Evolutionary conservation across 1,140 invertebrate species (phyloP).

Genomic region (Paracyclopina nana): DNA sequence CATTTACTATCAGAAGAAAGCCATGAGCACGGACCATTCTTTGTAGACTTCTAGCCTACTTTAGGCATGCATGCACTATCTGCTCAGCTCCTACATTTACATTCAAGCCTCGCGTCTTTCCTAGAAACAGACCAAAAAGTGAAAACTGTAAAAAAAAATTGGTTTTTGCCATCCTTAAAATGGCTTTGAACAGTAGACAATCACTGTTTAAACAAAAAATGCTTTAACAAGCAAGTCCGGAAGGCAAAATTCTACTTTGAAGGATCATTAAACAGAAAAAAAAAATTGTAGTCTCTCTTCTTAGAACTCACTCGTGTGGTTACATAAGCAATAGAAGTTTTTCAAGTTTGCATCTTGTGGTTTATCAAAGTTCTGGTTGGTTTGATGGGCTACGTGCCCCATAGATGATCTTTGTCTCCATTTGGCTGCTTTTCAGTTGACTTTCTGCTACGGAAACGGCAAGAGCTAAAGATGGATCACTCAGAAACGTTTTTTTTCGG

Average conservation of each 20-base stretch:
- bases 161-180: neutral
- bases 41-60: too few species aligned
- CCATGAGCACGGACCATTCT: too few species aligned
- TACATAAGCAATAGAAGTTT: neutral
- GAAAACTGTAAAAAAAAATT: neutral
- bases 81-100: neutral
- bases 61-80: neutral
- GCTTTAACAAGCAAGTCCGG: neutral
- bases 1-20: too few species aligned
- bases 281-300: neutral
- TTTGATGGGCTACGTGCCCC: neutral
- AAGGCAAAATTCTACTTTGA: neutral
- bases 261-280: neutral
- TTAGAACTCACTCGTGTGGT: neutral
- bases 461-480: neutral
- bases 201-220: neutral
- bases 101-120: neutral
- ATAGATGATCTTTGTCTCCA: neutral
- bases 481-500: neutral
- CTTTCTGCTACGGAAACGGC: neutral
- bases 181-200: neutral
- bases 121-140: neutral
- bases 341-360: neutral
- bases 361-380: neutral
- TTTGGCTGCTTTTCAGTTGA: constrained; percentile 1